phyloP scores from a whole-genome alignment of 2,888 invertebrate species.

The Mantis religiosa region DNA sequence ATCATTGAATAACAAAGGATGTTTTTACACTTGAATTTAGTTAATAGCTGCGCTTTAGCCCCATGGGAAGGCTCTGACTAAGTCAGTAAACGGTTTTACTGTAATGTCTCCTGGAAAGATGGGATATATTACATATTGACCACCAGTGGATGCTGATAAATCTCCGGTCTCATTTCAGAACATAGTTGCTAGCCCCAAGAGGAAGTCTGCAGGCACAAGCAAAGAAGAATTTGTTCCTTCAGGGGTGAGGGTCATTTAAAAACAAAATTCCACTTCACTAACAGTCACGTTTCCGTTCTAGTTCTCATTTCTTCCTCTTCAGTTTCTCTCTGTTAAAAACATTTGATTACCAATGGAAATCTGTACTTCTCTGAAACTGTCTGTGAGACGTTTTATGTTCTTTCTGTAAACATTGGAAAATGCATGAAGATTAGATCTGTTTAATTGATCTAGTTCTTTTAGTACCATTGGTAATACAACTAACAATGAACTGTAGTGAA shows the following conservation, averaged over 20 bases:
- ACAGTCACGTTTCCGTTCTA: background rate
- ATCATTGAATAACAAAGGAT: no score
- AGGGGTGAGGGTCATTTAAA: conserved; percentile 13
- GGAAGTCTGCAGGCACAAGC: background rate
- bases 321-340: background rate
- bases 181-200: conserved; percentile 7
- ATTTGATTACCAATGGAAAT: background rate
- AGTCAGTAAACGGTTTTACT: no score
- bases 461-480: background rate
- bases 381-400: background rate
- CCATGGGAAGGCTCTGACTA: no score
- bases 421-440: background rate
- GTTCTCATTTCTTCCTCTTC: background rate
- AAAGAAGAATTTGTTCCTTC: conserved; percentile 12
- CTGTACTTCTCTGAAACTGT: background rate
- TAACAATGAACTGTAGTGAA: background rate
- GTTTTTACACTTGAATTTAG: no score
- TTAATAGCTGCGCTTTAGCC: no score
- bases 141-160: background rate
- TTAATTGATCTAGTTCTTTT: background rate
- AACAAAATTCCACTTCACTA: background rate
- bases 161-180: conserved; percentile 10
- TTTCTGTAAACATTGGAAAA: background rate
- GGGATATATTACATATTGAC: no score
- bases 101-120: no score